A percentile compares a stretch with the other conserved stretches of the same genome.
Evolutionary conservation across 37 sponge, comb jelly and placozoan species (phyloP).

Genomic region (Ephydatia muelleri): DNA sequence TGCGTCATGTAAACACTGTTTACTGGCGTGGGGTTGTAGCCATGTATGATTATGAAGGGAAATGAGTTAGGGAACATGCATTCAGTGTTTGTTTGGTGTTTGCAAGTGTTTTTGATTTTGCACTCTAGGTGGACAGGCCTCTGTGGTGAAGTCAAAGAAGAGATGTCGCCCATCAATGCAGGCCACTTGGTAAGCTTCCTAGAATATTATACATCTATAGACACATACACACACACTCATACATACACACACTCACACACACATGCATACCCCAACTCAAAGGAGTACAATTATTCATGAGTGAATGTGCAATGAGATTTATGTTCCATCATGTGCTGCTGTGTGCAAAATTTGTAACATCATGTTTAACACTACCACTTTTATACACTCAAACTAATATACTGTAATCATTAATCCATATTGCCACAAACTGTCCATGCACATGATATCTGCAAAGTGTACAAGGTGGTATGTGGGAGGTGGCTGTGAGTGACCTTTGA

Average conservation of each 20-base stretch:
- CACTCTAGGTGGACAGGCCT: not conserved
- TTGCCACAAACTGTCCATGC: no score
- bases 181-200: not conserved
- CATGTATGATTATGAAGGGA: not conserved
- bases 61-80: not conserved
- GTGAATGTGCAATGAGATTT: no score
- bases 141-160: not conserved
- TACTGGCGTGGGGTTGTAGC: not conserved
- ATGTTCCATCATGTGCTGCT: no score
- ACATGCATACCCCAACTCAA: no score
- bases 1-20: not conserved
- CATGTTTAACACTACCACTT: no score
- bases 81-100: not conserved
- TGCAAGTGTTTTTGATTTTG: not conserved
- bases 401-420: no score
- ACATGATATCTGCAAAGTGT: no score
- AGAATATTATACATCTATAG: not conserved
- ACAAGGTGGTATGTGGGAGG: no score
- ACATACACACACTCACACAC: conserved; percentile 5
- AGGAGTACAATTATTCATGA: no score
- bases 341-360: no score
- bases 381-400: no score
- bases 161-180: not conserved
- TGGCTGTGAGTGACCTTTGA: not conserved
- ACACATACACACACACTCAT: not conserved